Evolutionary conservation across 2,797 vertebrate genomes (phyloP), one percentile per base, ranked within the genome.

Genomic region (Centropyge bicolor): DNA sequence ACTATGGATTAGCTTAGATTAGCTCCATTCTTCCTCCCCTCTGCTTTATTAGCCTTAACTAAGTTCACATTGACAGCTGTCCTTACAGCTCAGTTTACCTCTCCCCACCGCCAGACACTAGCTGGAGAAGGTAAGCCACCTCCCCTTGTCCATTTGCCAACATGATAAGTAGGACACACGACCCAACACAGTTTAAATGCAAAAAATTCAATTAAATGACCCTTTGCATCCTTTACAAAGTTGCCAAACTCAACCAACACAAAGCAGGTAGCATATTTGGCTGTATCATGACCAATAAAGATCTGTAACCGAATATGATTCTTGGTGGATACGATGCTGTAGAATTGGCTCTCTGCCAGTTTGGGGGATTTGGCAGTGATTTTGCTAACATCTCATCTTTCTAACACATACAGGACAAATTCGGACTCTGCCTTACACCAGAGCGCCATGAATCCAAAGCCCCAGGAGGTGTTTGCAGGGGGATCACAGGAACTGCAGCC

Each of bases 351-450:
- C 16, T 40, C 41, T 75, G 45, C 56, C 52, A 45, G 31, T 8
- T 2, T 22, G 13, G 3, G 35, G 41, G 52, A 66, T 75, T 82
- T 86, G 67, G 67, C 72, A 17, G 10, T 1, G 40, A 46, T 78
- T 86, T 89, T 78, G 71, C 81, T 90, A 62, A 92, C 73, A 1
- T 86, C 60, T 89, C 60, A 35, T 89, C 74, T 88, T 80, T 92
- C 63, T 70, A 14, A 86, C 80, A 75, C 78, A 48, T 70, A 31
- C 93, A 99, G 98, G 95, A 99, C 98, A 83, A 99, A 99, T 91
- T 99, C 98, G 0, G 98, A 99, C 93, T 99, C 98, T 4, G 98
- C 98, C 81, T 94, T 99, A 89, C 98, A 99, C 90, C 98, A 99
- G 97, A 99, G 98, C 86, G 95, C 98, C 81, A 97, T 99, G 97